Evolutionary conservation across 2,888 invertebrate species (phyloP).

Genomic region (Pyrrhosoma nymphula): DNA sequence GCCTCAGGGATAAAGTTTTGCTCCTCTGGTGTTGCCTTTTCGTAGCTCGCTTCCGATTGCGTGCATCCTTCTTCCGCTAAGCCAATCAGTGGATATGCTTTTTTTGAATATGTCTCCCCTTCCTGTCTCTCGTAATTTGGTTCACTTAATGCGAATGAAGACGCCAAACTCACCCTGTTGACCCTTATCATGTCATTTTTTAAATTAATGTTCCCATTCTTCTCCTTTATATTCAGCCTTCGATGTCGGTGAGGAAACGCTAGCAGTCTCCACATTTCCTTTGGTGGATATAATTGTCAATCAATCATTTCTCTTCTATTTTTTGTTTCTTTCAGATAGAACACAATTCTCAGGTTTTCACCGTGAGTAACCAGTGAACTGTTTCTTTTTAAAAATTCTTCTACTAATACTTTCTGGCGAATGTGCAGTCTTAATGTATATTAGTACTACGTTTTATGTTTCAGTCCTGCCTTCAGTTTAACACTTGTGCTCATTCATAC

Average conservation of each 20-base stretch:
- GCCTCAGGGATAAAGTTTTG: neutral
- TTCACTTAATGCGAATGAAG: slow-evolving; percentile 38
- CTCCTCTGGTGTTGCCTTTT: neutral
- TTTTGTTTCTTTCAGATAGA: neutral
- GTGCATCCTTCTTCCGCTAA: neutral
- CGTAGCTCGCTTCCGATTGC: neutral
- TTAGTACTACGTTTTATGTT: too few species aligned
- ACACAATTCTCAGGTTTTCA: neutral
- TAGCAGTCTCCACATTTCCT: neutral
- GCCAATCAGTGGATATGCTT: neutral
- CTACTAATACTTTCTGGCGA: too few species aligned
- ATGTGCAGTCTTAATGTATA: too few species aligned
- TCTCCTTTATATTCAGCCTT: neutral
- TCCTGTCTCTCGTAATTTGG: neutral
- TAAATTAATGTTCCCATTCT: neutral
- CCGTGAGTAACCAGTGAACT: neutral
- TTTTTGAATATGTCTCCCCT: neutral
- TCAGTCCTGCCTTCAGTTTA: too few species aligned
- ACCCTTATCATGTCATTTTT: neutral
- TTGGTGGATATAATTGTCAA: neutral
- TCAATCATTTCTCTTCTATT: neutral
- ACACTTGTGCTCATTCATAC: too few species aligned
- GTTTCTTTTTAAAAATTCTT: too few species aligned
- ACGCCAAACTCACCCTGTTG: neutral
- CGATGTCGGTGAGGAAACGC: neutral